Evolutionary conservation across 2,797 vertebrate species (phyloP).

Genomic region (Gambelia wislizenii): DNA sequence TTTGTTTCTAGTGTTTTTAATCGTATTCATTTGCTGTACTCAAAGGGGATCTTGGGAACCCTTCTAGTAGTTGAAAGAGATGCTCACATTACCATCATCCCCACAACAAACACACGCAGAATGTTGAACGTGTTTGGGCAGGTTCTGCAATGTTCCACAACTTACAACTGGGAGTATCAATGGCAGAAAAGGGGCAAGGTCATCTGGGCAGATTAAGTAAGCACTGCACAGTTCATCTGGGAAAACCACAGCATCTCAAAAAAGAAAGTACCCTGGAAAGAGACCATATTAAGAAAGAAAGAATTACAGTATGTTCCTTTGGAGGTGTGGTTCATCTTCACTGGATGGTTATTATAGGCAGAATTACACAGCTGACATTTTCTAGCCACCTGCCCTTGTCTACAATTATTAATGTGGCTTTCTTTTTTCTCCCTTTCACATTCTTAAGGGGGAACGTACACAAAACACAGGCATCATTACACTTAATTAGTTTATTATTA

Average conservation of each 20-base stretch:
- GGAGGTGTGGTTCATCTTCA: conserved; percentile 43
- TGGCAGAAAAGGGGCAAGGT: background rate
- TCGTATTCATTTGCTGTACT: background rate
- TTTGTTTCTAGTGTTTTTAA: background rate
- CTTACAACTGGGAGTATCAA: background rate
- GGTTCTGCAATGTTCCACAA: background rate
- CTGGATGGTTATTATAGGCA: conserved; percentile 38
- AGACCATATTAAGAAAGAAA: conserved; percentile 33
- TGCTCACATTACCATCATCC: too few species aligned
- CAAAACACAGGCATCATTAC: background rate
- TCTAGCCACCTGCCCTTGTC: conserved; percentile 28
- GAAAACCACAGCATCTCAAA: background rate
- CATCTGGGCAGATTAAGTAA: background rate
- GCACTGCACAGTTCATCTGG: background rate
- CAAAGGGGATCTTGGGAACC: background rate
- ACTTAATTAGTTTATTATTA: background rate
- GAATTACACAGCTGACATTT: conserved; percentile 45
- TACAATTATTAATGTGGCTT: background rate
- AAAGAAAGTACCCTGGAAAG: conserved; percentile 32
- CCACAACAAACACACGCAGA: background rate
- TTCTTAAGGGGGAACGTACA: background rate
- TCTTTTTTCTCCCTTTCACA: background rate
- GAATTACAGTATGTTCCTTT: conserved; percentile 30
- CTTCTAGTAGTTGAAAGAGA: background rate
- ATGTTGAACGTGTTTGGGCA: background rate